These are phyloP conservation scores for Chelon labrosus DNA, from an alignment of 2,797 vertebrate species.

Conservation along the genomic window DNA sequence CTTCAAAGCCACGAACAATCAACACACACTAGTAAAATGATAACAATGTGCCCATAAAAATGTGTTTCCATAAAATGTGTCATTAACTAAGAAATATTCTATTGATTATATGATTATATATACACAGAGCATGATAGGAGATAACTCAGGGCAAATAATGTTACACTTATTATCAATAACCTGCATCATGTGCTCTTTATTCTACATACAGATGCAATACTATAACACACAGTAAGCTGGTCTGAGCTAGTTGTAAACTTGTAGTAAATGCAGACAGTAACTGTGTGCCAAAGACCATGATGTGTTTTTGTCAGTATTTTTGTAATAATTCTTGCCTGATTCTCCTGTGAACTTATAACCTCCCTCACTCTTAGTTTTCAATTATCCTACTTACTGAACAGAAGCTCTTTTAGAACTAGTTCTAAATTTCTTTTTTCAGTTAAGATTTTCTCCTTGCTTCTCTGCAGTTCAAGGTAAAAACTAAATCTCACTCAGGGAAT, in stretches of 20 bases:
- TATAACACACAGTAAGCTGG: too few relatives aligned
- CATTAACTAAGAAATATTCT: neutral
- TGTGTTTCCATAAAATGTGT: neutral
- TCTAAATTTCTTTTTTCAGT: neutral
- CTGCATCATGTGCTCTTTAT: too few relatives aligned
- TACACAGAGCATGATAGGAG: too few relatives aligned
- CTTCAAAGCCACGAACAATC: neutral
- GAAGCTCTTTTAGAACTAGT: constrained; percentile 6
- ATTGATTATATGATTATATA: too few relatives aligned
- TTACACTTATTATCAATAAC: too few relatives aligned
- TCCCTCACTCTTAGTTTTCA: constrained; percentile 35
- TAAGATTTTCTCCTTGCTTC: neutral
- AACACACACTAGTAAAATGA: neutral
- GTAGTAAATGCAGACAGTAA: neutral
- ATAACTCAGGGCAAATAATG: too few relatives aligned
- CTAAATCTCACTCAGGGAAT: neutral
- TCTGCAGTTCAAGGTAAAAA: neutral
- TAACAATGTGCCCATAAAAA: neutral
- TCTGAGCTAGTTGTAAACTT: too few relatives aligned
- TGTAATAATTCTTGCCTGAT: neutral
- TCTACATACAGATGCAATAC: too few relatives aligned
- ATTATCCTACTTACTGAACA: constrained; percentile 9
- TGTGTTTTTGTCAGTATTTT: neutral
- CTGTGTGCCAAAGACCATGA: neutral
- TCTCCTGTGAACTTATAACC: constrained; percentile 20